Percentiles rank a stretch among this genome's conserved stretches.
phyloP scores from a whole-genome alignment of 2,888 invertebrate species.

The Exephanes ischioxanthus region DNA sequence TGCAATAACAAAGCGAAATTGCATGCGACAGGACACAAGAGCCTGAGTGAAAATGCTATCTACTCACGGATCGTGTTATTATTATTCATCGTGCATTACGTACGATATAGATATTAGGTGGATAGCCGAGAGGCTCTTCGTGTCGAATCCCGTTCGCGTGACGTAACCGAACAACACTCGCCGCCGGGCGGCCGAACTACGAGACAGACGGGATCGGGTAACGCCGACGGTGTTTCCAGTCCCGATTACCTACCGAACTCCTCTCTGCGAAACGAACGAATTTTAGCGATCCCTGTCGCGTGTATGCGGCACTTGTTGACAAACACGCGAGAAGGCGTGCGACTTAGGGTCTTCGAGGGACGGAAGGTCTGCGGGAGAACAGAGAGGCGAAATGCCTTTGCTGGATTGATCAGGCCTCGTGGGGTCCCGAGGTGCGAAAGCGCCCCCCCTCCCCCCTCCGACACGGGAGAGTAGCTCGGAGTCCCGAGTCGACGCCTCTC shows the following conservation, averaged over 20 bases:
- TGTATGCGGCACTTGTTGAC: slow-evolving; percentile 78
- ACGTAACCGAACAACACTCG: slow-evolving; percentile 34
- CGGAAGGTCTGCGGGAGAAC: not conserved
- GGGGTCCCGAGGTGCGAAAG: slow-evolving; percentile 6
- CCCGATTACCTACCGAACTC: slow-evolving; percentile 13
- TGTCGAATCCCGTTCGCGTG: slow-evolving; percentile 55
- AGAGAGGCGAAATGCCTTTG: not conserved
- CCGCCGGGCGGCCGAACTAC: slow-evolving; percentile 15
- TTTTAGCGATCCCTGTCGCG: slow-evolving; percentile 5
- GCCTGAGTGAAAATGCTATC: not conserved
- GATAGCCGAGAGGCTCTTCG: slow-evolving; percentile 39
- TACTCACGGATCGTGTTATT: not conserved
- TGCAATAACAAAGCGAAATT: not conserved
- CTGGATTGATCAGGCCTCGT: not conserved
- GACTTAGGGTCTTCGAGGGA: not conserved
- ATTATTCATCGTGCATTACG: slow-evolving; percentile 19
- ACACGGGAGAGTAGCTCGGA: slow-evolving; percentile 9
- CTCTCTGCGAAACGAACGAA: not conserved
- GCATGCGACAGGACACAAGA: not conserved
- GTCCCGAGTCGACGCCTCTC: slow-evolving; percentile 73
- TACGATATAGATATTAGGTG: slow-evolving; percentile 29
- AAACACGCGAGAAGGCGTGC: slow-evolving; percentile 71
- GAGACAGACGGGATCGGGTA: slow-evolving; percentile 6
- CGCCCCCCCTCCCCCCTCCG: not conserved
- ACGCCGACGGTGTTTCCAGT: slow-evolving; percentile 29